phyloP scores from a whole-genome alignment of 2,888 invertebrate species.

The Trichopoda pennipes region DNA sequence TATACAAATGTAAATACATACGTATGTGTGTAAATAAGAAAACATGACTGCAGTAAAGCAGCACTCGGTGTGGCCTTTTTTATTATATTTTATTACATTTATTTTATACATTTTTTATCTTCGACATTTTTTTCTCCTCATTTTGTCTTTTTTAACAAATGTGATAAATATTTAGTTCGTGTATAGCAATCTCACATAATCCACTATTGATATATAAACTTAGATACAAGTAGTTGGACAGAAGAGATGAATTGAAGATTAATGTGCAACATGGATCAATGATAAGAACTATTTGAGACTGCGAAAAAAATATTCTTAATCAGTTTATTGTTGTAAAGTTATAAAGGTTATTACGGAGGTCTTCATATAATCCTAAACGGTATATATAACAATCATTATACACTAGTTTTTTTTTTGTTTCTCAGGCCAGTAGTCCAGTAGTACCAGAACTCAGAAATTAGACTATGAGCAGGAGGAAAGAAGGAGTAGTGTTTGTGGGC shows the following conservation, averaged over 20 bases:
- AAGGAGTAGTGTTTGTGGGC: too few relatives aligned
- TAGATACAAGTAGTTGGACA: neutral
- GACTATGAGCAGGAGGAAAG: too few relatives aligned
- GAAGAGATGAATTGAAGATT: neutral
- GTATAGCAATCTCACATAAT: neutral
- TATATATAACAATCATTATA: too few relatives aligned
- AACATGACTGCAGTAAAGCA: constrained; percentile 8
- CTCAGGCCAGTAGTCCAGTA: too few relatives aligned
- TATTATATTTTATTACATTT: constrained; percentile 3
- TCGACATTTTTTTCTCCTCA: neutral
- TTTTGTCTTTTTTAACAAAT: constrained; percentile 2
- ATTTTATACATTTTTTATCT: constrained; percentile 33
- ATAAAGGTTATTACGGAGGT: too few relatives aligned
- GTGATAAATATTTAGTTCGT: constrained; percentile 30
- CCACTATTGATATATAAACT: neutral
- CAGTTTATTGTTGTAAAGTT: too few relatives aligned
- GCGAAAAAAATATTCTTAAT: too few relatives aligned
- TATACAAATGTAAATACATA: neutral
- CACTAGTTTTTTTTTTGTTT: too few relatives aligned
- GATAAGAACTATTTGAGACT: too few relatives aligned
- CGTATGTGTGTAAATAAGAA: neutral
- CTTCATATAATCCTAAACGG: too few relatives aligned
- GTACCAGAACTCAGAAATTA: too few relatives aligned
- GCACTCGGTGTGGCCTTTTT: constrained; percentile 63
- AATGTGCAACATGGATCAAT: too few relatives aligned